Evolutionary conservation across 2,113 vertebrate species (phyloP).

Genomic region (Collichthys lucidus): DNA sequence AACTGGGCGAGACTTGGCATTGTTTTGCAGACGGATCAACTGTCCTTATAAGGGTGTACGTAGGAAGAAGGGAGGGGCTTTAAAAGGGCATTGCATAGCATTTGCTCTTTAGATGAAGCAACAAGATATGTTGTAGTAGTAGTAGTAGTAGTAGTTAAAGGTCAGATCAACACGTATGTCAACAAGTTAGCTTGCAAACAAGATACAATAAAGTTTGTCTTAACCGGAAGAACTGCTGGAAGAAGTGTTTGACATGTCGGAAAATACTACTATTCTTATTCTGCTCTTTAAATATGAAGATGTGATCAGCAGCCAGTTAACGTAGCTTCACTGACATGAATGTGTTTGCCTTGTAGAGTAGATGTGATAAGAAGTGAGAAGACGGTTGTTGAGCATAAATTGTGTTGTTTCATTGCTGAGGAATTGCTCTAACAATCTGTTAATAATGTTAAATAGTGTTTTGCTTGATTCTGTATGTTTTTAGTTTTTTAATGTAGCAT

Average conservation of each 20-base stretch:
- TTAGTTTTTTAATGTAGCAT: too few relatives aligned
- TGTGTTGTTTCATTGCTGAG: background rate
- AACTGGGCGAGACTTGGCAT: constrained; percentile 35
- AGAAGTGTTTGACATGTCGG: background rate
- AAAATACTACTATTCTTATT: background rate
- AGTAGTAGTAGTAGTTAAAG: too few relatives aligned
- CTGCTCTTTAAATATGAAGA: background rate
- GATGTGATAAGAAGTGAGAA: background rate
- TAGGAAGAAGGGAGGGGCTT: constrained; percentile 55
- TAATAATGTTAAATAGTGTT: too few relatives aligned
- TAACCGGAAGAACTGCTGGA: background rate
- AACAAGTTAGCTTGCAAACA: background rate
- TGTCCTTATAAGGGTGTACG: constrained; percentile 62
- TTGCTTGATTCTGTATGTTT: too few relatives aligned
- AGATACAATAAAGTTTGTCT: background rate
- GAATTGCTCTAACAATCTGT: background rate
- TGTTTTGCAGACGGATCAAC: constrained; percentile 1
- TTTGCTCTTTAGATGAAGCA: constrained; percentile 55
- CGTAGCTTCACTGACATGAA: background rate
- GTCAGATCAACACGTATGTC: constrained; percentile 13
- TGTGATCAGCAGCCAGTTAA: background rate
- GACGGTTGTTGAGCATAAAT: background rate
- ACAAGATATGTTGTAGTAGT: constrained; percentile 3
- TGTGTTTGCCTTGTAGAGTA: background rate
- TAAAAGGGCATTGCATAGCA: constrained; percentile 15